Conservation (phyloP, 2,797 vertebrate species). For the Brachyalestes nurse region DNA sequence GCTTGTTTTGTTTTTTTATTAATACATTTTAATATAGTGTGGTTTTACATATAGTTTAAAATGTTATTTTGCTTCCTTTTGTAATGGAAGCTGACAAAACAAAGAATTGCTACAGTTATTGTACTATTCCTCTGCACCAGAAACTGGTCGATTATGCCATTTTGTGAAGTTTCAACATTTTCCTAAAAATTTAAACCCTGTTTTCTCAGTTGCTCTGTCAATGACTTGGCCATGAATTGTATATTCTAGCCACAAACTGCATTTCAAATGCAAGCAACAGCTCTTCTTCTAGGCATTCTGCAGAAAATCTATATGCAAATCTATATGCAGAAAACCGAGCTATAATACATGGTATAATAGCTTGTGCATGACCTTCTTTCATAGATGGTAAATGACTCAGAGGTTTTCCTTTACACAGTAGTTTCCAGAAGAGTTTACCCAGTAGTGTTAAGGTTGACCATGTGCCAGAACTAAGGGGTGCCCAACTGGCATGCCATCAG, state of each 20-base stretch:
- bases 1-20: background rate
- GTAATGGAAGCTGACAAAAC: background rate
- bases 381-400: slow-evolving; percentile 1
- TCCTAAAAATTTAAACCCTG: background rate
- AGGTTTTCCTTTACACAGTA: background rate
- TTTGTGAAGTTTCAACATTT: background rate
- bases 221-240: background rate
- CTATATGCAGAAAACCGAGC: background rate
- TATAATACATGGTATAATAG: background rate
- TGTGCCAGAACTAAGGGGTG: slow-evolving; percentile 1
- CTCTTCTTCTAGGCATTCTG: background rate
- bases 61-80: background rate
- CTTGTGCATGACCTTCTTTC: background rate
- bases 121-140: background rate
- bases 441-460: background rate
- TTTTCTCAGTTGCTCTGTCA: background rate
- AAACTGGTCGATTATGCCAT: background rate
- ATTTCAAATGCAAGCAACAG: background rate
- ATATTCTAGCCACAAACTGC: background rate
- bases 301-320: background rate
- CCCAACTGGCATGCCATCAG: slow-evolving; percentile 3
- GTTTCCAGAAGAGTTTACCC: slow-evolving; percentile 5
- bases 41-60: background rate
- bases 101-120: slow-evolving; percentile 20
- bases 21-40: background rate